These are phyloP conservation scores for Campylorhamphus procurvoides DNA, from an alignment of 2,113 vertebrate genomes.

Conservation along the genomic window DNA sequence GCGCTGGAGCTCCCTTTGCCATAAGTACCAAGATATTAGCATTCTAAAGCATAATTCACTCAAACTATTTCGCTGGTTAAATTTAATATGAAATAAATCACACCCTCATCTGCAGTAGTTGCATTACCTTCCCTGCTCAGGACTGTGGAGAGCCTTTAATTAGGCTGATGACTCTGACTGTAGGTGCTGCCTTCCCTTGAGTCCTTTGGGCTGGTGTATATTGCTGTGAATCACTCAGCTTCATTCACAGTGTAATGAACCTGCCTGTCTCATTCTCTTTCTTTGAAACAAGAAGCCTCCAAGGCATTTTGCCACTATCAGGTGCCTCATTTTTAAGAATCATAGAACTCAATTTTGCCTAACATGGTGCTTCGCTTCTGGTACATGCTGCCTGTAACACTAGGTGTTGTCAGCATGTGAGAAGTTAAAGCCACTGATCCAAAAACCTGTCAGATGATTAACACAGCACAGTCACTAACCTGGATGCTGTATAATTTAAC, in stretches of 20 bases:
- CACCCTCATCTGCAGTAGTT: not conserved
- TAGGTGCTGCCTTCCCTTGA: not conserved
- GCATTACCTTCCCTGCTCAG: not conserved
- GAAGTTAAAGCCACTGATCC: not conserved
- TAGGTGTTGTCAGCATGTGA: not conserved
- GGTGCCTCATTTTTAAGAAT: not conserved
- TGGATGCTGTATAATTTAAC: not conserved
- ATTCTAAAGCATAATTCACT: not conserved
- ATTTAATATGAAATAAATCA: not conserved
- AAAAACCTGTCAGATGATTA: not conserved
- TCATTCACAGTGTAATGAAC: not conserved
- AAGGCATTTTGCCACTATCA: not conserved
- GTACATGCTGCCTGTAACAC: not conserved
- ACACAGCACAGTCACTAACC: not conserved
- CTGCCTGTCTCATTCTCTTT: not conserved
- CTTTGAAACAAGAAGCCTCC: not conserved
- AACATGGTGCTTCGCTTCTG: not conserved
- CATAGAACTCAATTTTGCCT: not conserved
- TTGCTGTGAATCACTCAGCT: not conserved
- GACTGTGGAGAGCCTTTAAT: not conserved
- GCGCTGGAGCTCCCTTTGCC: not conserved
- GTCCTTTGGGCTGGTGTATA: fast-evolving
- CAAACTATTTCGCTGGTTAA: not conserved
- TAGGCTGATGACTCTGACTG: not conserved
- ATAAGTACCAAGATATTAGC: not conserved